Evolutionary conservation across 2,888 invertebrate genomes (phyloP).

Genomic region (Ctena decussata): DNA sequence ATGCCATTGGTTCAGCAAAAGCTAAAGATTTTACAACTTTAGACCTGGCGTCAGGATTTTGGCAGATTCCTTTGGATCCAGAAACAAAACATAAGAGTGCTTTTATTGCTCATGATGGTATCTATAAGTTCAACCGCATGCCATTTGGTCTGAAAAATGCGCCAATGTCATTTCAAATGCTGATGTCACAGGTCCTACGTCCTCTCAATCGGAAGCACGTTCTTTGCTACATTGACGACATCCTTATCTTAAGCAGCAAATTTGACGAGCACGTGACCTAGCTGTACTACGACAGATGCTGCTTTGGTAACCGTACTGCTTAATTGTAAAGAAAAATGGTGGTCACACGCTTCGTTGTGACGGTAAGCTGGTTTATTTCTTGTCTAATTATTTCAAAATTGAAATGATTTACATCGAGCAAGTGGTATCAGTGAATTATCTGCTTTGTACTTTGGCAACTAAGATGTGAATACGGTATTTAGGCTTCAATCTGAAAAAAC

Average conservation of each 20-base stretch:
- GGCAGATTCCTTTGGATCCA: constrained; percentile 42
- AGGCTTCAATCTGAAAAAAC: too few species aligned
- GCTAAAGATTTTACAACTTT: constrained; percentile 31
- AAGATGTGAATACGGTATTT: too few species aligned
- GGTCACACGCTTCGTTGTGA: too few species aligned
- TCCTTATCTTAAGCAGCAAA: constrained; percentile 34
- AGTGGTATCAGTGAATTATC: too few species aligned
- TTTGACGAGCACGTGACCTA: constrained; percentile 39
- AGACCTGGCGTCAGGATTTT: constrained; percentile 33
- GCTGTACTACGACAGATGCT: too few species aligned
- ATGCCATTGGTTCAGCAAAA: constrained; percentile 20
- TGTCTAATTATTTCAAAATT: too few species aligned
- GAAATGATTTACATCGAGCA: too few species aligned
- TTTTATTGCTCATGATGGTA: constrained; percentile 32
- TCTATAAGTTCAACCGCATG: constrained; percentile 30
- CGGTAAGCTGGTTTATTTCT: too few species aligned
- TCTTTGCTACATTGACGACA: constrained; percentile 65
- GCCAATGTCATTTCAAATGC: constrained; percentile 27
- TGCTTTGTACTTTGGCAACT: too few species aligned
- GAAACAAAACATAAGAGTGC: constrained; percentile 28
- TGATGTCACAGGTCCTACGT: constrained; percentile 26
- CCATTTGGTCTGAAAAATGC: constrained; percentile 50
- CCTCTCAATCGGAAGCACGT: constrained; percentile 50
- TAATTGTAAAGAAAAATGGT: too few species aligned
- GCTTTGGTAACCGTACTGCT: too few species aligned